These are phyloP conservation scores for Sycobia sp. DNA, from an alignment of 1,140 invertebrate species.

Conservation along the genomic window DNA sequence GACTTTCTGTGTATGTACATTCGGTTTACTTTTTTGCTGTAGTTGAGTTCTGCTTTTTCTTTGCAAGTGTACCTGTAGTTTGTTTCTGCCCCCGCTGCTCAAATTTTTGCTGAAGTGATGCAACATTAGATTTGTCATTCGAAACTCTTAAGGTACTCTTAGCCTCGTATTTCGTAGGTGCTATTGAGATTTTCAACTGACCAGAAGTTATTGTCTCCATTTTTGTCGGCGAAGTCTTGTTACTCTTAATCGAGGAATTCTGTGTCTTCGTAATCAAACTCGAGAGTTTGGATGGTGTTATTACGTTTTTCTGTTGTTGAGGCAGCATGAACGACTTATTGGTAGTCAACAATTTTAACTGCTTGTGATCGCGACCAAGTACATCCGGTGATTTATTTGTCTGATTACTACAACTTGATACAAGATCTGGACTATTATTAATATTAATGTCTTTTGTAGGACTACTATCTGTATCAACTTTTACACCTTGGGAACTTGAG, in stretches of 20 bases:
- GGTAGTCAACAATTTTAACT: too few relatives aligned
- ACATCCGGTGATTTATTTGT: constrained; percentile 67
- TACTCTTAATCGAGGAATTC: constrained; percentile 47
- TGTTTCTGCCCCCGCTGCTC: constrained; percentile 55
- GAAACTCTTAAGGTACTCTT: constrained; percentile 52
- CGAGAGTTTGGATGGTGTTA: constrained; percentile 44
- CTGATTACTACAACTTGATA: constrained; percentile 67
- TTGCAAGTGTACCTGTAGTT: not conserved
- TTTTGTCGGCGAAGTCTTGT: constrained; percentile 45
- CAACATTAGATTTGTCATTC: constrained; percentile 70
- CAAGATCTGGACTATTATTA: constrained; percentile 76
- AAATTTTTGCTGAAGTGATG: constrained; percentile 76
- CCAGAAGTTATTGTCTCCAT: constrained; percentile 40
- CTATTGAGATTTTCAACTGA: not conserved
- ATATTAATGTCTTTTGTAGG: too few relatives aligned
- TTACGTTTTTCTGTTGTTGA: constrained; percentile 35
- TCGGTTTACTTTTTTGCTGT: too few relatives aligned
- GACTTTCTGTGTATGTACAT: too few relatives aligned
- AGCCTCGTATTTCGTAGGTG: constrained; percentile 43
- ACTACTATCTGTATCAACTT: too few relatives aligned
- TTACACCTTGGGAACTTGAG: constrained; percentile 34
- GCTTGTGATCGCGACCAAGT: constrained; percentile 46
- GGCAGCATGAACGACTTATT: constrained; percentile 40
- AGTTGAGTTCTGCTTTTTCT: constrained; percentile 28
- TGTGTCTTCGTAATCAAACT: constrained; percentile 40